These are phyloP conservation scores for Sphyrna mokarran DNA, from an alignment of 2,113 vertebrate genomes.

Conservation along the genomic window DNA sequence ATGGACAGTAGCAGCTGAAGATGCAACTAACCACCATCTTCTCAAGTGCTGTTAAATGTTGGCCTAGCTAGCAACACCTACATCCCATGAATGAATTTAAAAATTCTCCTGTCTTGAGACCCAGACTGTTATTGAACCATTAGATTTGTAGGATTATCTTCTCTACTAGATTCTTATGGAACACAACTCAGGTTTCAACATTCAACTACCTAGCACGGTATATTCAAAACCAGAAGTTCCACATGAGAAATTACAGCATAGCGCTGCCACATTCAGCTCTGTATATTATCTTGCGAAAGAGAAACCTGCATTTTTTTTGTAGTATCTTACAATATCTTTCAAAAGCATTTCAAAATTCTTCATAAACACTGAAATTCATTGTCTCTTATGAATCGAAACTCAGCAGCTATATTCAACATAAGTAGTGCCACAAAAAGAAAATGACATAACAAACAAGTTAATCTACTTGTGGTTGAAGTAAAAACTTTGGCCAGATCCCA, in stretches of 20 bases:
- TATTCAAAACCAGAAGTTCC: background rate
- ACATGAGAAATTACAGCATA: background rate
- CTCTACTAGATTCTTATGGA: background rate
- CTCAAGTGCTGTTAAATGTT: no score
- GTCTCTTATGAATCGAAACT: background rate
- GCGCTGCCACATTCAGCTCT: background rate
- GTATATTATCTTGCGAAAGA: background rate
- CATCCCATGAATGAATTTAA: no score
- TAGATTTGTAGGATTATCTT: background rate
- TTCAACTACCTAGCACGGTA: background rate
- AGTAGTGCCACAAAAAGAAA: background rate
- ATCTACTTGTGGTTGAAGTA: background rate
- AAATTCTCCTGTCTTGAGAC: background rate
- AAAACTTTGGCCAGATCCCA: background rate
- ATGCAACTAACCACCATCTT: no score
- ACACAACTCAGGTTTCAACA: background rate
- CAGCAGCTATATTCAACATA: background rate
- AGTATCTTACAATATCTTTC: background rate
- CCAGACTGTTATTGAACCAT: background rate
- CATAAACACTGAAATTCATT: background rate
- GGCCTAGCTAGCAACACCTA: no score
- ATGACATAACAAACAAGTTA: background rate
- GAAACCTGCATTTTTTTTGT: background rate
- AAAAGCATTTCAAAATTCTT: background rate
- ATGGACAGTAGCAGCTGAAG: no score